phyloP scores from a whole-genome alignment of 2,888 invertebrate genomes.

The Eurytoma californica region DNA sequence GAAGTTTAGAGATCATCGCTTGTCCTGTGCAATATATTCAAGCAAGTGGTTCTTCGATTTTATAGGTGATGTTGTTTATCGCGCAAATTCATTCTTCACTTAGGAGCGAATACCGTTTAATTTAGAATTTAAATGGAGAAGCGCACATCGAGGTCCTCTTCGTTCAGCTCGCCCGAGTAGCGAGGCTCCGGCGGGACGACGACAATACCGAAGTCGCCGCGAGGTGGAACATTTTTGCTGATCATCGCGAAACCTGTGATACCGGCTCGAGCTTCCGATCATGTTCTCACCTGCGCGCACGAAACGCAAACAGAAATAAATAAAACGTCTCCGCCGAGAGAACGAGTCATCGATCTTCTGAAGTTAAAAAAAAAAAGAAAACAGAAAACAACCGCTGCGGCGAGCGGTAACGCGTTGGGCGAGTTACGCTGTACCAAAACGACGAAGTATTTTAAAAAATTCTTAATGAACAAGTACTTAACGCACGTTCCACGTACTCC shows the following conservation, averaged over 20 bases:
- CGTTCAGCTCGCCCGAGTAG: background rate
- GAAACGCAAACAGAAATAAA: too few species aligned
- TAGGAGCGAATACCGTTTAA: slow-evolving; percentile 15
- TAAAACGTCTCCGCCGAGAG: too few species aligned
- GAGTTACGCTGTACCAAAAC: background rate
- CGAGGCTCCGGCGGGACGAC: slow-evolving; percentile 25
- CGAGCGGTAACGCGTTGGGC: slow-evolving; percentile 4
- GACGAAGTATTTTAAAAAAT: slow-evolving; percentile 20
- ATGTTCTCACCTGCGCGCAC: background rate
- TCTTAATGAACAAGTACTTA: slow-evolving; percentile 39
- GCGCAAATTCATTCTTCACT: slow-evolving; percentile 23
- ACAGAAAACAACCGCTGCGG: background rate
- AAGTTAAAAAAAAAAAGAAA: background rate
- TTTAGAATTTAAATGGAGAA: slow-evolving; percentile 15
- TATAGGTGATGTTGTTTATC: slow-evolving; percentile 37
- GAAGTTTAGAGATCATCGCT: slow-evolving; percentile 28
- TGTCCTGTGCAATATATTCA: slow-evolving; percentile 46
- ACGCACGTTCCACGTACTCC: slow-evolving; percentile 13
- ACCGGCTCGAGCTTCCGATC: slow-evolving; percentile 19
- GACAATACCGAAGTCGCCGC: slow-evolving; percentile 1
- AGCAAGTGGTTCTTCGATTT: slow-evolving; percentile 30
- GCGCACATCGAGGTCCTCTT: background rate
- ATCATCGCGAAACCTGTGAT: slow-evolving; percentile 54
- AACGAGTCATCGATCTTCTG: background rate
- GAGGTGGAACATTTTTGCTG: slow-evolving; percentile 26